Base-by-base conservation (phyloP, 1,140 invertebrate genomes). In the Sarcophaga peregrina region DNA sequence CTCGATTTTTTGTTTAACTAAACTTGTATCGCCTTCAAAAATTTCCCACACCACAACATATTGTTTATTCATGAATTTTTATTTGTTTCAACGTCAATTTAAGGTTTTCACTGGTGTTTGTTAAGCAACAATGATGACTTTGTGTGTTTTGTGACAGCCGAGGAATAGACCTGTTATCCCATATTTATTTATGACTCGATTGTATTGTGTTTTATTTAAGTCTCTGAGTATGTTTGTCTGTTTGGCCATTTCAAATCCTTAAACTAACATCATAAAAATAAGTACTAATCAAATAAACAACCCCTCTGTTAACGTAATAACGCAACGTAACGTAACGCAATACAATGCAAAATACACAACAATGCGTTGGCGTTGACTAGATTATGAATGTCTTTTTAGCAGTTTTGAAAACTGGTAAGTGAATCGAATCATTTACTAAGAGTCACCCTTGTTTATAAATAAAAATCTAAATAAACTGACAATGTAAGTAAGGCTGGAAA, bases 31-130 rank as follows among this genome's bases (percentile, higher is more conserved):
- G 20, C 15, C 46, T 48, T 48, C 46, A 48, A 47, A 17, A 76
- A n/a, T n/a, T 82, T 82, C 81, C 81, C 81, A 82, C 81, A 82
- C 81, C 81, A 82, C 81, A 82, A 62, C 81, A 17, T 52, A 74
- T 82, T 82, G 81, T 82, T 82, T 82, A 74, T 73, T n/a, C n/a
- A n/a, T n/a, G n/a, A n/a, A n/a, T n/a, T n/a, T n/a, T n/a, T n/a
- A n/a, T n/a, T n/a, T n/a, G n/a, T n/a, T 82, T 82, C 17, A 45
- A 47, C 78, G 45, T 74, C 75, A 78, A 52, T 78, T 78, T 78
- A 50, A 17, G 50, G 11, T 50, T 76, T 8, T 52, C 50, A 20
- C 75, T 48, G 20, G 52, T 78, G 75, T 78, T 78, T 78, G 75
- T 78, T 78, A 52, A 78, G 75, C 75, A 78, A 78, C 75, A 52